Base-by-base conservation (phyloP, 2,113 vertebrate species). In the Psittacula cyanocephala region DNA sequence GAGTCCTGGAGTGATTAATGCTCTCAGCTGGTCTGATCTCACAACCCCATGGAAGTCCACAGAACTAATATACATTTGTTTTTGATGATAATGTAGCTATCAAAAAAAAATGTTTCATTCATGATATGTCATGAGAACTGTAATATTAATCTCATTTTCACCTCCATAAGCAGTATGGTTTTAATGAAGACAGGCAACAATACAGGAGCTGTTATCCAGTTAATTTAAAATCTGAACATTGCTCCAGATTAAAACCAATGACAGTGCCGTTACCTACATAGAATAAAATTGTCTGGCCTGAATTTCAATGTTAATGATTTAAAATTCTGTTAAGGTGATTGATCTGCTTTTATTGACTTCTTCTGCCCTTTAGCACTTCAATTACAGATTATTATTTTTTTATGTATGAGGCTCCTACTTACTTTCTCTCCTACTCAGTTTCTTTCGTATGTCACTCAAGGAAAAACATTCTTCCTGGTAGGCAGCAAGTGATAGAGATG, bases 61-160 rank as follows among this genome's bases (percentile, higher is more conserved):
- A 31, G 33, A 60, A 39, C 2, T 41, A 49, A 52, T 9, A 19
- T 11, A 20, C 12, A 71, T 10, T 4, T 16, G 31, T 74, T 12
- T 57, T 2, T 24, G 24, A 64, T 12, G 12, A 16, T 24, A 47
- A 28, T 0, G 1, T n/a, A 12, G 16, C 18, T 23, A 24, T 17
- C 24, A 50, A 16, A 46, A n/a, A 57, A 67, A 37, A 41, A 9
- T 3, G 3, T 6, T 28, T 44, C 33, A 25, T 52, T 78, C 46
- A 33, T 72, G n/a, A 16, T 31, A 22, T 17, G 35, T 37, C 39
- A 12, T 6, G 20, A 35, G 16, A 33, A 69, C 31, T 29, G 60
- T 24, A 72, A 55, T 78, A 69, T 65, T 75, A 81, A 60, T 27
- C 27, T 72, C 7, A 31, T 70, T 63, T 85, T 81, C 11, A 2